Evolutionary conservation across 1,140 invertebrate species (phyloP).

Genomic region (Saccostrea cuccullata): DNA sequence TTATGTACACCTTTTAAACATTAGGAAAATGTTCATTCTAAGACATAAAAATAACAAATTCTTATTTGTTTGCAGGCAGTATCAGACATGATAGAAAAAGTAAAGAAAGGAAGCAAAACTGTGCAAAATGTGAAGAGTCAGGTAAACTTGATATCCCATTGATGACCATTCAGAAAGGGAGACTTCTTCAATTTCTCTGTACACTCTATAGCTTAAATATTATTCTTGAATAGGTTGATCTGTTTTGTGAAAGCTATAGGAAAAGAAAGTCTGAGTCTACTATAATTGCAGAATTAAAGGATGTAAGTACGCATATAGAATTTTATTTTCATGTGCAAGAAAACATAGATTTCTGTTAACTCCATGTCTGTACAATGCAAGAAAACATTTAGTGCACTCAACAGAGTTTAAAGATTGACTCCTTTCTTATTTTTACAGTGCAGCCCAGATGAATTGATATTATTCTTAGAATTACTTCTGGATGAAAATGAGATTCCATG

Average conservation of each 20-base stretch:
- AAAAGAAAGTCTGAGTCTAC: background rate
- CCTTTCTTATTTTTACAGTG: background rate
- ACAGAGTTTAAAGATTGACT: too few species aligned
- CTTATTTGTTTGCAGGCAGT: background rate
- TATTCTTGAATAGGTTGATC: background rate
- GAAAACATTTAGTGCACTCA: too few species aligned
- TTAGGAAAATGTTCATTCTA: too few species aligned
- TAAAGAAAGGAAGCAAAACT: background rate
- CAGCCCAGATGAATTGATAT: conserved; percentile 1
- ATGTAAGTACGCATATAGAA: background rate
- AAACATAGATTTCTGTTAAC: too few species aligned
- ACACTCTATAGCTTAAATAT: too few species aligned
- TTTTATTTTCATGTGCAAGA: too few species aligned
- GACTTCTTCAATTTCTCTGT: background rate
- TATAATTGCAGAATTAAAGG: background rate
- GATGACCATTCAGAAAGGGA: background rate
- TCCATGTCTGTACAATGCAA: too few species aligned
- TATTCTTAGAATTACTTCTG: conserved; percentile 4
- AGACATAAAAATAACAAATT: background rate
- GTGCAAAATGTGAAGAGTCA: background rate
- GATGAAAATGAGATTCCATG: background rate
- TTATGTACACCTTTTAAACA: background rate
- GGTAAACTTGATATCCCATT: background rate
- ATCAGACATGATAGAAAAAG: background rate
- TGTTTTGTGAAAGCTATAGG: background rate